Evolutionary conservation across 2,113 vertebrate genomes (phyloP).

Genomic region (Paraplagusia blochii): DNA sequence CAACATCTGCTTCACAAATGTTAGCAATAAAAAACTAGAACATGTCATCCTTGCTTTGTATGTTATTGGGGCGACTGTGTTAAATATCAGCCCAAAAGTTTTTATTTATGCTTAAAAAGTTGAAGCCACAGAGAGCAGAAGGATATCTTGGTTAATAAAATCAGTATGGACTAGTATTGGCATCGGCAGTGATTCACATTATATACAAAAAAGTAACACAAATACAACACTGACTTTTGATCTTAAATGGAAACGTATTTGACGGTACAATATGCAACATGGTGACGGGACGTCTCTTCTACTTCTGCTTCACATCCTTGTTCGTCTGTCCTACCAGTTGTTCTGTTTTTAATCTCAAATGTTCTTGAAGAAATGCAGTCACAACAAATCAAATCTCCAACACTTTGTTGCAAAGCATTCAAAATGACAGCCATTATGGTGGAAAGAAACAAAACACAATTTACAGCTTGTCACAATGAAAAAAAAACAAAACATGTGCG

Average conservation of each 20-base stretch:
- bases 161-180: slow-evolving; percentile 13
- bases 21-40: slow-evolving; percentile 1
- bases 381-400: slow-evolving; percentile 3
- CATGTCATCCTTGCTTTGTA: neutral
- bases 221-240: slow-evolving; percentile 2
- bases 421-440: slow-evolving; percentile 1
- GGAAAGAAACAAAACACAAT: slow-evolving; percentile 13
- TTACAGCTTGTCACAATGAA: slow-evolving; percentile 11
- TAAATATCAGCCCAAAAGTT: slow-evolving; percentile 10
- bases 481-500: slow-evolving; percentile 6
- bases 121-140: slow-evolving; percentile 1
- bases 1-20: slow-evolving; percentile 8
- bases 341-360: neutral
- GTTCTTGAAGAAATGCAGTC: slow-evolving; percentile 25
- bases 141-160: slow-evolving; percentile 16
- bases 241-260: slow-evolving; percentile 6
- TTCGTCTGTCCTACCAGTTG: too few species aligned
- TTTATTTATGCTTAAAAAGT: slow-evolving; percentile 14
- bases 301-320: too few species aligned
- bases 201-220: slow-evolving; percentile 25
- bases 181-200: slow-evolving; percentile 53
- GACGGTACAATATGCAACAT: slow-evolving; percentile 8
- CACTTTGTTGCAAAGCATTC: slow-evolving; percentile 8
- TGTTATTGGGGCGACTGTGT: slow-evolving; percentile 8
- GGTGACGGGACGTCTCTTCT: neutral